A percentile compares a stretch with the other conserved stretches of the same genome.
Evolutionary conservation across 2,113 vertebrate genomes (phyloP).

Genomic region (Heteronetta atricapilla): DNA sequence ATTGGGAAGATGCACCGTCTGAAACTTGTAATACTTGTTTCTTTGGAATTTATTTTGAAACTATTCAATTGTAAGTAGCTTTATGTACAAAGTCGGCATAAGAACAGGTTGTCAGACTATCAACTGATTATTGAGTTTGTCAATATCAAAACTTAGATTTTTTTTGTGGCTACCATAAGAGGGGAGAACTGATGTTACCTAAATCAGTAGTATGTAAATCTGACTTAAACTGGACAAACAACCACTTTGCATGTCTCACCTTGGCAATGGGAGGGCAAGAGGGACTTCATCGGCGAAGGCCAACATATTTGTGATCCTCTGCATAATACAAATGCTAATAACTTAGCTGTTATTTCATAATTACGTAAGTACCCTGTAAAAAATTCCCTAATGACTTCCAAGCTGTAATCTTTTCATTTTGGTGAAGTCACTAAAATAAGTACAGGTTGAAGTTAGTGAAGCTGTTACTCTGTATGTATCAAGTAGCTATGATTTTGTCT

Average conservation of each 20-base stretch:
- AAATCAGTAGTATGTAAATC: not conserved
- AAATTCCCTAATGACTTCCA: not conserved
- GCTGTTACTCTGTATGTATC: not conserved
- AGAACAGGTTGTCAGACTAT: not conserved
- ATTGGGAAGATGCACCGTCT: not conserved
- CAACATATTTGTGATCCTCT: not conserved
- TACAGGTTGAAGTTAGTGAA: not conserved
- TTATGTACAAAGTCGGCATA: not conserved
- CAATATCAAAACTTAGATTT: not conserved
- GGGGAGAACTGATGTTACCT: not conserved
- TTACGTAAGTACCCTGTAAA: not conserved
- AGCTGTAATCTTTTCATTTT: not conserved
- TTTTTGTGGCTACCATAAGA: not conserved
- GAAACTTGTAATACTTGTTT: not conserved
- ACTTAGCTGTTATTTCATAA: not conserved
- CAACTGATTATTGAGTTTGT: not conserved
- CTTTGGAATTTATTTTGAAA: constrained; percentile 13
- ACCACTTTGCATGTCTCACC: not conserved
- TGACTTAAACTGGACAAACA: not conserved
- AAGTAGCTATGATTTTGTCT: not conserved
- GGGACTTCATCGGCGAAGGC: not conserved
- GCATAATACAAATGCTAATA: not conserved
- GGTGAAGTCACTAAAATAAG: not conserved
- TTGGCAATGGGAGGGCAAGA: not conserved
- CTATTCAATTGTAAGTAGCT: not conserved